Base-by-base conservation (phyloP, 1,140 invertebrate genomes). In the Diuraphis noxia region DNA sequence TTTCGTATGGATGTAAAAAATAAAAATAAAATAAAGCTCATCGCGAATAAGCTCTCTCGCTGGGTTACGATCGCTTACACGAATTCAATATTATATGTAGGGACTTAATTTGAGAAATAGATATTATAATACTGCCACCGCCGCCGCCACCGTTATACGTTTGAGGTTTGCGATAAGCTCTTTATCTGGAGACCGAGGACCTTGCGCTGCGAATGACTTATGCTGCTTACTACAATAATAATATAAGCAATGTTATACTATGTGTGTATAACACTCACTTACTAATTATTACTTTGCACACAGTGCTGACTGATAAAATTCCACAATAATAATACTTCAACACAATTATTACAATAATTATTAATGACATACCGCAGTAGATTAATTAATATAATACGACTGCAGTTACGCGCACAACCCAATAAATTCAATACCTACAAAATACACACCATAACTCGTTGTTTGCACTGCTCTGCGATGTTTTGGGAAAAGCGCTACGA, bases 101-200 rank as follows among this genome's bases (percentile, higher is more conserved):
- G 41, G 46, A 85, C 82, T 43, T 34, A 30, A n/a, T 85, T 85
- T 19, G 82, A 46, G 30, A 46, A 84, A 72, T 72, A 43, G 38
- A 84, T 84, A 84, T n/a, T 72, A 72, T 84, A 84, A 81, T 38
- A 41, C 79, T 3, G 10, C 40, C 79, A 10, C 72, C 72, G 34
- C 72, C 63, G 9, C 63, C 77, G 77, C 77, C 40, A 25, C 30
- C 30, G 30, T 9, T 46, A 49, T 49, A 36, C 30, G 84, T 49
- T 86, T 49, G n/a, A 46, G 38, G 43, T 86, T 21, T n/a, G 84
- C 17, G 84, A 86, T 86, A 86, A 86, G 43, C 84, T 86, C 84
- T 86, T 86, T 86, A 86, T 86, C 84, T 49, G 84, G 19, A 34
- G 84, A 86, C 84, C 43, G 84, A 23, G 43, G 84, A 86, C 84